Evolutionary conservation across 2,888 invertebrate species (phyloP).

Genomic region (Selenia dentaria): DNA sequence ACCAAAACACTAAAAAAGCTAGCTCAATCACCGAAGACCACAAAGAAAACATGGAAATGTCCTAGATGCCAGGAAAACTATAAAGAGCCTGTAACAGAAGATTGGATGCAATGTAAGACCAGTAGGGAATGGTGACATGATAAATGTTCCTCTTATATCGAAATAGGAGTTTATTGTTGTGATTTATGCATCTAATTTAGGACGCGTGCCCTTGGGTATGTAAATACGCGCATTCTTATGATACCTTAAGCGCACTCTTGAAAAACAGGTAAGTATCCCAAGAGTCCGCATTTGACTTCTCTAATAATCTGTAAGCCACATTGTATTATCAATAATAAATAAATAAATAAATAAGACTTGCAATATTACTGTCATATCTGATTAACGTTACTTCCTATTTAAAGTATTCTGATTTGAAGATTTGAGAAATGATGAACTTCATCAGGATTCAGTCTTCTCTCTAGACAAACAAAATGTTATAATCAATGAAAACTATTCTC

Average conservation of each 20-base stretch:
- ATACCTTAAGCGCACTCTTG: slow-evolving; percentile 1
- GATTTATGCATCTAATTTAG: slow-evolving; percentile 1
- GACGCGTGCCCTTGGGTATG: no score
- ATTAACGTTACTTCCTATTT: no score
- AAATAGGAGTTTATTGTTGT: neutral
- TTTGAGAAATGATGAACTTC: no score
- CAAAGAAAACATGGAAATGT: slow-evolving; percentile 4
- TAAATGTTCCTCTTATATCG: neutral
- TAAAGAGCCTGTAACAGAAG: neutral
- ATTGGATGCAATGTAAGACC: no score
- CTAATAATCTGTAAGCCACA: no score
- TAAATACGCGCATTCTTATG: neutral
- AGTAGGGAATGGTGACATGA: neutral
- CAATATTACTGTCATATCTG: no score
- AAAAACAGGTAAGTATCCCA: slow-evolving; percentile 1
- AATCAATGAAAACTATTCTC: no score
- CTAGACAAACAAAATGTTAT: no score
- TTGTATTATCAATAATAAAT: no score
- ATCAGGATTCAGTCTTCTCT: no score
- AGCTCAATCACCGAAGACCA: neutral
- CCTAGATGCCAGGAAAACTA: slow-evolving; percentile 1
- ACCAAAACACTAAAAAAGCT: neutral
- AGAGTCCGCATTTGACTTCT: neutral
- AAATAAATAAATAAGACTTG: no score
- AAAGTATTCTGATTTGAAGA: no score